Evolutionary conservation across 2,113 vertebrate genomes (phyloP), one percentile per base, ranked within the genome.

Genomic region (Potamarius usumacintae): DNA sequence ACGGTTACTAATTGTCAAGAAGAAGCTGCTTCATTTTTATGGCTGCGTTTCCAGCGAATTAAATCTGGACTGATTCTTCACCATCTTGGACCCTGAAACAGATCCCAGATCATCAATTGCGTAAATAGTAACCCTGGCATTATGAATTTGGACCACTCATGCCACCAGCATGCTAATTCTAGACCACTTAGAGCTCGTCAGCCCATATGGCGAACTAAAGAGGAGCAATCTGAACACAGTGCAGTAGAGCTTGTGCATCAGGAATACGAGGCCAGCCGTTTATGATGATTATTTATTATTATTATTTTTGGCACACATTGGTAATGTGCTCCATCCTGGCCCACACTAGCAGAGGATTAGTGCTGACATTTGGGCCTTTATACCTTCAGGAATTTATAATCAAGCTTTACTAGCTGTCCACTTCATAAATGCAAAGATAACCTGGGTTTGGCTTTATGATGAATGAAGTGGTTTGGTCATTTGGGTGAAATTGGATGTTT

Each of bases 1-100:
- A 71, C 17, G 74, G 72, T 42, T 89, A 60, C 65, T 84, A 72
- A 86, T 89, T 85, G 85, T 86, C 88, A 81, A 86, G 79, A 81
- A 78, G 85, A 86, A 72, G 27, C 88, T 77, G 67, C 58, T 71
- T 71, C 0, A 2, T 53, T 85, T 50, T 77, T 27, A 17, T 55
- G n/a, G 12, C 52, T 1, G 5, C 6, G 1, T 80, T 34, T 58
- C 55, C 3, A 22, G 18, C 17, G 6, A 81, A 60, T 80, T 80
- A 57, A 57, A 80, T 57, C 53, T 30, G 77, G 77, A 80, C 77
- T 55, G 77, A 80, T 80, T 53, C 53, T 72, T 72, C 30, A 72
- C 30, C n/a, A 11, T 10, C 63, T 52, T 57, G 53, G 77, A 57
- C 77, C n/a, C 77, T 80, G 53, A 80, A 80, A 80, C 15, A 53